phyloP scores from a whole-genome alignment of 2,113 vertebrate genomes.

The Chrysemys picta region DNA sequence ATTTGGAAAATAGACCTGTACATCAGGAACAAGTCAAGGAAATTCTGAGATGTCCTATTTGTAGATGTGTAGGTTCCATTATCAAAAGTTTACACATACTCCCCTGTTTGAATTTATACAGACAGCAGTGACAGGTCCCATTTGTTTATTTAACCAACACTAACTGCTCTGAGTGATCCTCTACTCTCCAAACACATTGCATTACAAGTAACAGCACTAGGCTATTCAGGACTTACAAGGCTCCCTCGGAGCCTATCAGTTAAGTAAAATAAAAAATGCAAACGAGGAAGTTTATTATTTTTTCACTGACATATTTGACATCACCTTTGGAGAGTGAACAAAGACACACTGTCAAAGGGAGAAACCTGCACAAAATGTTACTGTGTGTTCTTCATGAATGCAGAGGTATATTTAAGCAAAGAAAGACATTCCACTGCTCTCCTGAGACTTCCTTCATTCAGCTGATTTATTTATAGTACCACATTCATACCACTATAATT shows the following conservation, averaged over 20 bases:
- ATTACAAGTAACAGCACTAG: not conserved
- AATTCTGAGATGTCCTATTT: not conserved
- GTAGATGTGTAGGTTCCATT: not conserved
- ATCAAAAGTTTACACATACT: not conserved
- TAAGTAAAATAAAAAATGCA: slow-evolving; percentile 61
- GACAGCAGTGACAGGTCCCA: not conserved
- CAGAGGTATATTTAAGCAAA: slow-evolving; percentile 75
- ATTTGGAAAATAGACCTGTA: not conserved
- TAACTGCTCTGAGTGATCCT: not conserved
- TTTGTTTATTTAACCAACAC: not conserved
- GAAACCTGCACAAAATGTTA: slow-evolving; percentile 78
- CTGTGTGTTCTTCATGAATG: slow-evolving; percentile 73
- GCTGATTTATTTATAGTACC: slow-evolving; percentile 64
- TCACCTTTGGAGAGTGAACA: slow-evolving; percentile 75
- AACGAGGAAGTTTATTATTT: slow-evolving; percentile 67
- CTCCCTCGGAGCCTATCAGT: slow-evolving; percentile 40
- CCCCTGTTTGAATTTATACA: not conserved
- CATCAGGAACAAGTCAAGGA: not conserved
- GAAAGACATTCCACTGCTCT: slow-evolving; percentile 79
- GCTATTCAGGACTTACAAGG: slow-evolving; percentile 27
- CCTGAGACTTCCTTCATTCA: slow-evolving; percentile 74
- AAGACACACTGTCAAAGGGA: slow-evolving; percentile 76
- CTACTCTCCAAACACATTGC: slow-evolving; percentile 30
- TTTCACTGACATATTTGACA: slow-evolving; percentile 74
- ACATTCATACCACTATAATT: slow-evolving; percentile 57